Percentiles rank a stretch among this genome's conserved stretches.
Evolutionary conservation across 2,113 vertebrate genomes (phyloP).

Genomic region (Podarcis raffonei): DNA sequence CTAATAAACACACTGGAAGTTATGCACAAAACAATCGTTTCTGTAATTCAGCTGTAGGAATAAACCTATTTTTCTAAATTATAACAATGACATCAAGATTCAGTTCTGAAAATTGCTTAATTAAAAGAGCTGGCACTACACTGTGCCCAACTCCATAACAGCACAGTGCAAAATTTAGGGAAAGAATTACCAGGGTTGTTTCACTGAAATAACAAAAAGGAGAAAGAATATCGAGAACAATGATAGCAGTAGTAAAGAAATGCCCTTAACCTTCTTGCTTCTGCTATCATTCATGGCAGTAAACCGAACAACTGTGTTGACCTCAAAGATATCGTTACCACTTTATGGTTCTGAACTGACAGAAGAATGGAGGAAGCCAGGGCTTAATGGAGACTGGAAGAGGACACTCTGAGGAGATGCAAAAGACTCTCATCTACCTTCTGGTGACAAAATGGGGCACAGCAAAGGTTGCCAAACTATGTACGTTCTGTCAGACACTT

Average conservation of each 20-base stretch:
- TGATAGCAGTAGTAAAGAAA: conserved; percentile 18
- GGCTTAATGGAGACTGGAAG: background rate
- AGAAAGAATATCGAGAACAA: conserved; percentile 25
- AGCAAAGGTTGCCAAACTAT: background rate
- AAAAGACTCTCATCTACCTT: background rate
- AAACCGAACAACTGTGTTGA: conserved; percentile 6
- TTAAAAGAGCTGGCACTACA: background rate
- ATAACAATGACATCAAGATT: background rate
- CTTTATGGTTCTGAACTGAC: background rate
- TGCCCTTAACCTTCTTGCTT: background rate
- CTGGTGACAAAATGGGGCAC: background rate
- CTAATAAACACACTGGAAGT: background rate
- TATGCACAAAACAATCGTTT: background rate
- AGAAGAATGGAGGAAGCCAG: background rate
- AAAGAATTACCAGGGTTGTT: background rate
- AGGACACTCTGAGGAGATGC: background rate
- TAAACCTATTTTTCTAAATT: background rate
- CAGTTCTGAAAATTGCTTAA: background rate
- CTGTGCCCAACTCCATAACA: background rate
- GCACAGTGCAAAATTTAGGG: background rate
- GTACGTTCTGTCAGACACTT: background rate
- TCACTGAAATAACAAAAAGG: conserved; percentile 13
- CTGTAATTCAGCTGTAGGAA: background rate
- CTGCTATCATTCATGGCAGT: conserved; percentile 8
- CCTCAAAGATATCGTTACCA: conserved; percentile 10